Evolutionary conservation across 1,140 invertebrate genomes (phyloP), one percentile per base, ranked within the genome.

Genomic region (Cotesia glomerata): DNA sequence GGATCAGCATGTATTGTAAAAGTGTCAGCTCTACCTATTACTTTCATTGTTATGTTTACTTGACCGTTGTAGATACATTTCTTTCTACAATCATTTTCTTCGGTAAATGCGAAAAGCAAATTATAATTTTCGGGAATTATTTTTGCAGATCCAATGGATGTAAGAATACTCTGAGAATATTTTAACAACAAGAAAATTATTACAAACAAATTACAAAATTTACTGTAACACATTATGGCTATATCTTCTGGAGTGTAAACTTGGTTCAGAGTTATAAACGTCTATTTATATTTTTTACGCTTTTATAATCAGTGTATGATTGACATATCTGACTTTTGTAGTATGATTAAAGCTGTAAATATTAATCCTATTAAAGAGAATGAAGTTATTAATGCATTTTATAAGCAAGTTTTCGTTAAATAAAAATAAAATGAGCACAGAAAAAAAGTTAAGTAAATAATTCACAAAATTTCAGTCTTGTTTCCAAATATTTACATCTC

Each of bases 121-220:
- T 69, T 2, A 59, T 69, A 69, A 69, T 58, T 69, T 39, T 69
- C 14, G 1, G 67, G 67, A 45, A 39, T 39, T 36, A 56, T 49
- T 49, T 49, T 34, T 18, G 36, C 14, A 8, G 32, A 36, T 49
- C 36, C 34, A 39, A 36, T 65, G 8, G 45, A 49, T 65, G 36
- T 49, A 49, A 65, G 36, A 62, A 13, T 35, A 4, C 35, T 11
- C 1, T 9, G n/a, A 65, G 39, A 65, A 26, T 11, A 13, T 32
- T 54, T 67, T 9, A 14, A 13, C 3, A 14, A 35, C 1, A 18
- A 52, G 16, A 67, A 52, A 67, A 67, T 35, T 34, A 32, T 67
- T 13, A 67, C 32, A n/a, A 64, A 61, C 1, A 61, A 9, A 18
- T 61, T 61, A 26, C 8, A 32, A 32, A 64, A 36, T 64, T 64